These are phyloP conservation scores for Atopsyche davidsoni DNA, from an alignment of 1,140 invertebrate species.

Conservation along the genomic window DNA sequence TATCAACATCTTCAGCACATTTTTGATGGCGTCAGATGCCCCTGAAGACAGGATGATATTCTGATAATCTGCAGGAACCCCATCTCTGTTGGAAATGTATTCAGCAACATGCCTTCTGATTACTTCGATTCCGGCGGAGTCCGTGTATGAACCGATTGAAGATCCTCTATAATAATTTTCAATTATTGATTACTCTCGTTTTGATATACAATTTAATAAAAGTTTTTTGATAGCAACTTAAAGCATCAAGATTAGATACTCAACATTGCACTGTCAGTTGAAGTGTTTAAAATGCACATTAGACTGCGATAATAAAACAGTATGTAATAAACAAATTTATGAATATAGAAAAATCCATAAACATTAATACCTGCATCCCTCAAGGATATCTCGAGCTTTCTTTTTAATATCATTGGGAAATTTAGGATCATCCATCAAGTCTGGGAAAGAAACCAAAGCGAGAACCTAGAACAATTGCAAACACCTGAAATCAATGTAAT, in stretches of 20 bases:
- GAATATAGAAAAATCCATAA: not conserved
- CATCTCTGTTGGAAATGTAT: constrained; percentile 85
- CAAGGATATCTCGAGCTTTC: constrained; percentile 67
- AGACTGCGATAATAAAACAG: too few species aligned
- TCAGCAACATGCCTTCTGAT: constrained; percentile 84
- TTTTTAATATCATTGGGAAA: constrained; percentile 84
- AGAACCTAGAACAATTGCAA: constrained; percentile 62
- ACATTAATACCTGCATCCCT: constrained; percentile 58
- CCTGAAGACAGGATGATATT: constrained; percentile 87
- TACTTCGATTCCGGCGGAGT: constrained; percentile 87
- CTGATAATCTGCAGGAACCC: constrained; percentile 64
- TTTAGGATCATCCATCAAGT: constrained; percentile 62
- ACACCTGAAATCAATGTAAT: not conserved
- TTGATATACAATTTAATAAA: too few species aligned
- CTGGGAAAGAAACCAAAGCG: constrained; percentile 70
- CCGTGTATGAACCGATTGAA: constrained; percentile 87
- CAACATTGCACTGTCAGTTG: too few species aligned
- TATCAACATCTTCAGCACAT: constrained; percentile 42
- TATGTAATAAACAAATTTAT: too few species aligned
- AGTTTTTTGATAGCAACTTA: too few species aligned
- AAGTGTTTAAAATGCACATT: too few species aligned
- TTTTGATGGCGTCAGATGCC: constrained; percentile 86
- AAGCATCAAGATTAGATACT: too few species aligned
- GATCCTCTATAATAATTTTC: constrained; percentile 52
- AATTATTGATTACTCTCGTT: not conserved